These are phyloP conservation scores for Stegodyphus mimosarum DNA, from an alignment of 1,140 invertebrate species.

Conservation along the genomic window DNA sequence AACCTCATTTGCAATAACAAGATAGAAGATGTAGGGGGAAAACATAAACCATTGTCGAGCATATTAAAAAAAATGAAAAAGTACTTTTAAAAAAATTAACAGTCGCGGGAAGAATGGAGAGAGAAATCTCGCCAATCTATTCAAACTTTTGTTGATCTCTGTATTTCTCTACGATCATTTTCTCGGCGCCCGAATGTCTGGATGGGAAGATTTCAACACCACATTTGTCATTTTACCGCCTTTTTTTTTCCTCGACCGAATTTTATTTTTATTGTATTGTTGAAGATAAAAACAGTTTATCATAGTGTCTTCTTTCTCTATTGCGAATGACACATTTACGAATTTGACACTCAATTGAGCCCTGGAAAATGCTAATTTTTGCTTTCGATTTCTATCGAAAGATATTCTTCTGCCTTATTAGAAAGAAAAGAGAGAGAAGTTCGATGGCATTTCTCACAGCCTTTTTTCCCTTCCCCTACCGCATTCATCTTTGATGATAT, in stretches of 20 bases:
- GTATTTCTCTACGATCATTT: conserved; percentile 27
- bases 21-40: neutral
- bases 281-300: conserved; percentile 3
- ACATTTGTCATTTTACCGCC: conserved; percentile 58
- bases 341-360: conserved; percentile 26
- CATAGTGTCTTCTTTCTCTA: neutral
- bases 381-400: neutral
- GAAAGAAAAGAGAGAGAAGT: too few relatives aligned
- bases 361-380: conserved; percentile 33
- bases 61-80: conserved; percentile 11
- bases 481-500: too few relatives aligned
- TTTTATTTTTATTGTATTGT: conserved; percentile 1
- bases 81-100: neutral
- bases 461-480: too few relatives aligned
- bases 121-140: conserved; percentile 46
- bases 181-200: conserved; percentile 47
- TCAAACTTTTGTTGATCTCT: conserved; percentile 44
- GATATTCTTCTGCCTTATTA: too few relatives aligned
- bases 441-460: too few relatives aligned
- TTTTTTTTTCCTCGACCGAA: neutral
- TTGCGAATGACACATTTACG: conserved; percentile 4
- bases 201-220: conserved; percentile 46
- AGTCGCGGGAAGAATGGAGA: neutral
- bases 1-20: conserved; percentile 24
- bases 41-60: neutral